Conservation (phyloP, 1,140 invertebrate species). For the Solenopsis invicta region DNA sequence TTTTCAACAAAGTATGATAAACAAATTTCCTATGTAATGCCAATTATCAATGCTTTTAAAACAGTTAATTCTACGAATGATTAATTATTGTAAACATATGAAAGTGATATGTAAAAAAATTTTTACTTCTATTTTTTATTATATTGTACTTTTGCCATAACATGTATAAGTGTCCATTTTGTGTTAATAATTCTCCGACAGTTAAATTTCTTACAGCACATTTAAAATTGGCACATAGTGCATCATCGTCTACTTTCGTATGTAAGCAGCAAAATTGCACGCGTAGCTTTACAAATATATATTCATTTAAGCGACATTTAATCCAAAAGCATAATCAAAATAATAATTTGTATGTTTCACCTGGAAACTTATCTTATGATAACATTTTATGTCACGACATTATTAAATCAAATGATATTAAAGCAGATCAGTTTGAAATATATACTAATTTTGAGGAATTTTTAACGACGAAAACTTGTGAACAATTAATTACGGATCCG, state of each 20-base stretch:
- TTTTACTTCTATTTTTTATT: too few species aligned
- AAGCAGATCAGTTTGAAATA: background rate
- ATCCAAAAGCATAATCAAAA: slow-evolving; percentile 9
- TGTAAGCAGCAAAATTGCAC: slow-evolving; percentile 26
- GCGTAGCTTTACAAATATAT: background rate
- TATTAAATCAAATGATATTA: too few species aligned
- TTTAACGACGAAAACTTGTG: background rate
- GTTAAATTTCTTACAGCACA: slow-evolving; percentile 18
- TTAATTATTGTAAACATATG: background rate
- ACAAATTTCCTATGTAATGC: slow-evolving; percentile 24
- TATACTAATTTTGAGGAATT: slow-evolving; percentile 12
- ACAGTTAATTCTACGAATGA: too few species aligned
- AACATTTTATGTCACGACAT: too few species aligned
- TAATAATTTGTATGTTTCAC: slow-evolving; percentile 2
- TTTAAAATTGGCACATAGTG: slow-evolving; percentile 24
- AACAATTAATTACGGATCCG: slow-evolving; percentile 2
- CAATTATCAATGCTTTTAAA: slow-evolving; percentile 1
- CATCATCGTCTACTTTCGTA: background rate
- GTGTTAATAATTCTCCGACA: background rate
- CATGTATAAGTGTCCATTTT: slow-evolving; percentile 11
- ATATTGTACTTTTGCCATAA: background rate
- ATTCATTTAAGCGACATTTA: slow-evolving; percentile 42
- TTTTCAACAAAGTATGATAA: slow-evolving; percentile 22
- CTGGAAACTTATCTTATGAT: too few species aligned
- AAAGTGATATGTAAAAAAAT: too few species aligned